Conservation (phyloP, 2,888 invertebrate genomes). For the Dimorphilus gyrociliatus region DNA sequence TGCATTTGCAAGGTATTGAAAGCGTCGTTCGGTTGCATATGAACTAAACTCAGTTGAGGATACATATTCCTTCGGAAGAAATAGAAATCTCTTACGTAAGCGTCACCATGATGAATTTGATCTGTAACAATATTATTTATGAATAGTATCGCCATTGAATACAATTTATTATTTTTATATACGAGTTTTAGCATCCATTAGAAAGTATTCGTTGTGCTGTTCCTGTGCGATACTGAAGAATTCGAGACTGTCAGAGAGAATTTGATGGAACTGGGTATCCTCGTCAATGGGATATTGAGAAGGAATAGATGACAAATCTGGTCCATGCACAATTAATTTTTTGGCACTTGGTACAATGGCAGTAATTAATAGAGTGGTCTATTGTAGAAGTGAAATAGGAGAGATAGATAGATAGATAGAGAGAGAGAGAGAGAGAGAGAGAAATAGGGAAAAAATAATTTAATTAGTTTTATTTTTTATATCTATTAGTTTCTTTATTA, state of each 20-base stretch:
- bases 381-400: conserved; percentile 12
- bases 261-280: conserved; percentile 85
- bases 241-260: conserved; percentile 82
- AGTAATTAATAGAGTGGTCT: conserved; percentile 76
- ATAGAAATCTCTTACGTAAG: conserved; percentile 86
- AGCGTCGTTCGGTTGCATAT: conserved; percentile 80
- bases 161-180: conserved; percentile 36
- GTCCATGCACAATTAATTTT: conserved; percentile 91
- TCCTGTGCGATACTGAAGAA: conserved; percentile 89
- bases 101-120: conserved; percentile 84
- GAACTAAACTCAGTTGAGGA: conserved; percentile 80
- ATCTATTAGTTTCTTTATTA: background rate
- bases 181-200: conserved; percentile 98
- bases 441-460: conserved; percentile 1
- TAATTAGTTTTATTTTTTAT: background rate
- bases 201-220: conserved; percentile 70
- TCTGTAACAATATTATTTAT: conserved; percentile 45
- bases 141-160: background rate
- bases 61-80: conserved; percentile 93
- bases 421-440: background rate
- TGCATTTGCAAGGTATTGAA: conserved; percentile 53
- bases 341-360: conserved; percentile 99
- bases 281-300: conserved; percentile 90
- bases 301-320: conserved; percentile 70
- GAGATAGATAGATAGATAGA: background rate